Percentiles rank a stretch among this genome's conserved stretches.
phyloP scores from a whole-genome alignment of 2,888 invertebrate genomes.

The Teleiodes luculella region DNA sequence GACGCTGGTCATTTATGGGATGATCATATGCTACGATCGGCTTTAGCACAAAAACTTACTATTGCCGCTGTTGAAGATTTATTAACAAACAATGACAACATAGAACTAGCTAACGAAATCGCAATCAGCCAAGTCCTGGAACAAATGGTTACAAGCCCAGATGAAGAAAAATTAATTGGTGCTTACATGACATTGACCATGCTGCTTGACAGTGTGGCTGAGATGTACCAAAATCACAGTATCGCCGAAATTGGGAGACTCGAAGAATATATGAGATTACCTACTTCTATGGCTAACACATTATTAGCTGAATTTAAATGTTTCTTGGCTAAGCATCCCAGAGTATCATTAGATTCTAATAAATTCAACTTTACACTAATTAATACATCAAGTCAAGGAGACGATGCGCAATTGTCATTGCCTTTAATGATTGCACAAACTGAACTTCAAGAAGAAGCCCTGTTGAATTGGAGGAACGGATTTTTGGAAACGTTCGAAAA shows the following conservation, averaged over 20 bases:
- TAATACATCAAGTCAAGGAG: neutral
- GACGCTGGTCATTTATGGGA: conserved; percentile 61
- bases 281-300: conserved; percentile 38
- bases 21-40: conserved; percentile 54
- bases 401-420: neutral
- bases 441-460: conserved; percentile 47
- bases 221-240: neutral
- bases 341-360: conserved; percentile 22
- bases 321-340: conserved; percentile 55
- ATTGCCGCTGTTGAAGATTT: conserved; percentile 63
- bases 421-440: conserved; percentile 32
- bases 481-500: conserved; percentile 58
- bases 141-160: conserved; percentile 46
- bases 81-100: conserved; percentile 49
- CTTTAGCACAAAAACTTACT: conserved; percentile 54
- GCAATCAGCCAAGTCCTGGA: conserved; percentile 52
- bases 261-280: conserved; percentile 52
- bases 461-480: conserved; percentile 58
- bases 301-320: conserved; percentile 54
- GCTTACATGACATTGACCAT: conserved; percentile 35
- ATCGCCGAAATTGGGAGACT: conserved; percentile 45
- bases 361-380: neutral
- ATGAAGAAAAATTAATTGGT: conserved; percentile 48
- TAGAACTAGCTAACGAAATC: conserved; percentile 52
- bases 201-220: conserved; percentile 45